These are phyloP conservation scores for Pissodes strobi DNA, from an alignment of 1,140 invertebrate species.

Conservation along the genomic window DNA sequence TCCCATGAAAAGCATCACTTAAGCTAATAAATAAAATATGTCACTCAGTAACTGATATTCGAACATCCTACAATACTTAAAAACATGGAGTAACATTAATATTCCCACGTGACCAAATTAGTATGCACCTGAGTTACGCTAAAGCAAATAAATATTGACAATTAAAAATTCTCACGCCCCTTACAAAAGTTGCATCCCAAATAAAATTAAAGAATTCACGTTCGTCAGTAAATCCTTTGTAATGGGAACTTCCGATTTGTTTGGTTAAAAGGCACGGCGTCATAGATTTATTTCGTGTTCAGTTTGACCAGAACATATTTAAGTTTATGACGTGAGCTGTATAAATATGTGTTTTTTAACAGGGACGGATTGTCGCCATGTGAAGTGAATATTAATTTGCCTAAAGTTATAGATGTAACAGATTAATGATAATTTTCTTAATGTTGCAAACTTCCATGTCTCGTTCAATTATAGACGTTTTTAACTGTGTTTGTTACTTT, in stretches of 20 bases:
- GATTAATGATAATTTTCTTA: too few species aligned
- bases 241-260: slow-evolving; percentile 25
- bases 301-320: slow-evolving; percentile 4
- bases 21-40: too few species aligned
- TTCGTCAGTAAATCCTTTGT: slow-evolving; percentile 20
- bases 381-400: not conserved
- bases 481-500: too few species aligned
- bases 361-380: not conserved
- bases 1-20: too few species aligned
- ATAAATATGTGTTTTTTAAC: too few species aligned
- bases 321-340: not conserved
- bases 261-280: slow-evolving; percentile 11
- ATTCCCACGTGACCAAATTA: slow-evolving; percentile 11
- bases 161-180: slow-evolving; percentile 24
- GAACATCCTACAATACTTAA: too few species aligned
- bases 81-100: slow-evolving; percentile 4
- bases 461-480: too few species aligned
- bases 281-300: slow-evolving; percentile 17
- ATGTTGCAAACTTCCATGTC: too few species aligned
- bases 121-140: not conserved
- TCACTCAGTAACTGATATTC: too few species aligned
- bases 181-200: slow-evolving; percentile 6
- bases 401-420: not conserved
- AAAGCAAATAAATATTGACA: slow-evolving; percentile 17
- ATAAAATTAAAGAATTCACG: slow-evolving; percentile 20